Conservation (phyloP, 1,140 invertebrate genomes). For the Ruditapes philippinarum region DNA sequence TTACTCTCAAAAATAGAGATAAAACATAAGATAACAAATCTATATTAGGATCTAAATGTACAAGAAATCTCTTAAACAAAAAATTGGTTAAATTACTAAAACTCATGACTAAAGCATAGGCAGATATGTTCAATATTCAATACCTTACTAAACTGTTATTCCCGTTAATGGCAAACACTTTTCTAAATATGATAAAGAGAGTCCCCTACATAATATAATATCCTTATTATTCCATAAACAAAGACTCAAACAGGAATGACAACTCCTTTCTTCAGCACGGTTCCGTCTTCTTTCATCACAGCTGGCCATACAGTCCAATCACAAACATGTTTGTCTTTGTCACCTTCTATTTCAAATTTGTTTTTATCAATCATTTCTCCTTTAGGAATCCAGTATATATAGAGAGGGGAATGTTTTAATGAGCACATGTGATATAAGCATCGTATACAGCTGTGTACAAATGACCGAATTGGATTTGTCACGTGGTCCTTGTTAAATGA, state of each 20-base stretch:
- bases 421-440: background rate
- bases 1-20: too few relatives aligned
- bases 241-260: slow-evolving; percentile 38
- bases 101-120: too few relatives aligned
- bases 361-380: slow-evolving; percentile 37
- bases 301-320: slow-evolving; percentile 63
- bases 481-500: slow-evolving; percentile 5
- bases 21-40: too few relatives aligned
- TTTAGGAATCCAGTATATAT: slow-evolving; percentile 53
- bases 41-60: too few relatives aligned
- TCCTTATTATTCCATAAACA: too few relatives aligned
- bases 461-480: background rate
- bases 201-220: too few relatives aligned
- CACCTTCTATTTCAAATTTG: slow-evolving; percentile 4
- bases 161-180: too few relatives aligned
- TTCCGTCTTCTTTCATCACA: slow-evolving; percentile 11
- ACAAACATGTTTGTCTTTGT: slow-evolving; percentile 6
- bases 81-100: too few relatives aligned
- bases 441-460: slow-evolving; percentile 11
- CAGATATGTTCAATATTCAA: too few relatives aligned
- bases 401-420: background rate
- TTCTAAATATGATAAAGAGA: too few relatives aligned
- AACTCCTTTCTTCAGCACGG: slow-evolving; percentile 35
- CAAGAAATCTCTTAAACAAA: too few relatives aligned
- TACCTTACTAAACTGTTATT: too few relatives aligned